Percentiles rank a stretch among this genome's conserved stretches.
Conservation (phyloP, 2,113 vertebrate species). For the Bufo gargarizans region DNA sequence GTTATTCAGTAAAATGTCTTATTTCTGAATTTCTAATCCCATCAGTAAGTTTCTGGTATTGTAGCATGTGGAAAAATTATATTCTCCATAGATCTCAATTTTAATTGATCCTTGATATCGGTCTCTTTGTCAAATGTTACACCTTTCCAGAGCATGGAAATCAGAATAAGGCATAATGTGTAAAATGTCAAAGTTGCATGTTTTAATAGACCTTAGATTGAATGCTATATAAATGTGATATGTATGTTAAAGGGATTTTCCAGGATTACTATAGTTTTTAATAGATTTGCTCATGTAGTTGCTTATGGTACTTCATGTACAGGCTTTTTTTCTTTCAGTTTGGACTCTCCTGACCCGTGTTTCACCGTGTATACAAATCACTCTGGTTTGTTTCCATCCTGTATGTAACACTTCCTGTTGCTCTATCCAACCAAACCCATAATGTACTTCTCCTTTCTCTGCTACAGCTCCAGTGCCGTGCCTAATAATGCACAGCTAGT, state of each 20-base stretch:
- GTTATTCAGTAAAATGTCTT: slow-evolving; percentile 30
- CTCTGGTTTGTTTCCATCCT: too few species aligned
- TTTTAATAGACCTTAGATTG: not conserved
- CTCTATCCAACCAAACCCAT: too few species aligned
- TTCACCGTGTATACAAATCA: too few species aligned
- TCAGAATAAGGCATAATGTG: not conserved
- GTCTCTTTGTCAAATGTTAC: not conserved
- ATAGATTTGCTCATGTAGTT: too few species aligned
- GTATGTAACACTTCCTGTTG: too few species aligned
- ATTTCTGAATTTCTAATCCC: slow-evolving; percentile 3
- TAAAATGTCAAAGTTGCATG: not conserved
- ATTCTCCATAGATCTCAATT: not conserved
- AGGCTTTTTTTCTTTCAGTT: too few species aligned
- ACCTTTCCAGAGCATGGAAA: not conserved
- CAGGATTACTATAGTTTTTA: too few species aligned
- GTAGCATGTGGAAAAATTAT: not conserved
- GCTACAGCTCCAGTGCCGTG: too few species aligned
- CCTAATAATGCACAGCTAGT: too few species aligned
- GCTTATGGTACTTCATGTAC: too few species aligned
- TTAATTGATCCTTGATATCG: not conserved
- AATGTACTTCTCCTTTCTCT: too few species aligned
- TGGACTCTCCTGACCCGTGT: too few species aligned
- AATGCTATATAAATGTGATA: not conserved
- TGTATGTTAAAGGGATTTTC: not conserved
- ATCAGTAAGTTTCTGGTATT: slow-evolving; percentile 4